Conservation (phyloP, 2,888 invertebrate species). For the Ectemnius continuus region DNA sequence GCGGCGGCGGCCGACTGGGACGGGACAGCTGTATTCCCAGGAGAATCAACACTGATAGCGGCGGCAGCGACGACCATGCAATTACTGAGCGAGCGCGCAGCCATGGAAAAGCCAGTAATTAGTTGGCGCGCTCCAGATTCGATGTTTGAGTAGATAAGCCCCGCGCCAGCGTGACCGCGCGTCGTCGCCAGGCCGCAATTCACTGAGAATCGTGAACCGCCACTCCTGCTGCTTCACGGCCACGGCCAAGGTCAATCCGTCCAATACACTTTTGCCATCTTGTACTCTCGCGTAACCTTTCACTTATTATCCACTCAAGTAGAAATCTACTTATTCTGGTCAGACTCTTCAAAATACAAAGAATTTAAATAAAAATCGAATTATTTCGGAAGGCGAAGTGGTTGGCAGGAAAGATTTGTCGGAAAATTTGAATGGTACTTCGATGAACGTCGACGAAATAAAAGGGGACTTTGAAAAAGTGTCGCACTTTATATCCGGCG, state of each 20-base stretch:
- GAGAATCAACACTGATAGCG: constrained; percentile 60
- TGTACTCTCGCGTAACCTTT: neutral
- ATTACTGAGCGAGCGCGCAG: constrained; percentile 53
- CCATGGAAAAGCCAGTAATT: constrained; percentile 65
- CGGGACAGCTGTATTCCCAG: constrained; percentile 53
- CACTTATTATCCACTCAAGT: neutral
- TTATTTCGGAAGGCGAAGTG: no score
- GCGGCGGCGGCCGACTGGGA: constrained; percentile 12
- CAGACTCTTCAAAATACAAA: no score
- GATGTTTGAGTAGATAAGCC: constrained; percentile 64
- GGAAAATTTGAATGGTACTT: no score
- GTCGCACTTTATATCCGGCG: no score
- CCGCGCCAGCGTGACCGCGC: constrained; percentile 47
- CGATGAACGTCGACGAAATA: no score
- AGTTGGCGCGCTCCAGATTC: constrained; percentile 65
- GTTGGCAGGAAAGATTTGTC: no score
- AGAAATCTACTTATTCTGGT: no score
- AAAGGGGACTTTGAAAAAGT: no score
- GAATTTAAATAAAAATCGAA: no score
- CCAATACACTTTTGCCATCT: neutral
- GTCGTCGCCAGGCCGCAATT: constrained; percentile 39
- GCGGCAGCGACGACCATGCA: constrained; percentile 49
- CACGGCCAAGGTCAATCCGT: constrained; percentile 57
- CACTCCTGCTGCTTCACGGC: constrained; percentile 55
- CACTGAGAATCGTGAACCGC: constrained; percentile 26